Evolutionary conservation across 2,888 invertebrate genomes (phyloP).

Genomic region (Tuta absoluta): DNA sequence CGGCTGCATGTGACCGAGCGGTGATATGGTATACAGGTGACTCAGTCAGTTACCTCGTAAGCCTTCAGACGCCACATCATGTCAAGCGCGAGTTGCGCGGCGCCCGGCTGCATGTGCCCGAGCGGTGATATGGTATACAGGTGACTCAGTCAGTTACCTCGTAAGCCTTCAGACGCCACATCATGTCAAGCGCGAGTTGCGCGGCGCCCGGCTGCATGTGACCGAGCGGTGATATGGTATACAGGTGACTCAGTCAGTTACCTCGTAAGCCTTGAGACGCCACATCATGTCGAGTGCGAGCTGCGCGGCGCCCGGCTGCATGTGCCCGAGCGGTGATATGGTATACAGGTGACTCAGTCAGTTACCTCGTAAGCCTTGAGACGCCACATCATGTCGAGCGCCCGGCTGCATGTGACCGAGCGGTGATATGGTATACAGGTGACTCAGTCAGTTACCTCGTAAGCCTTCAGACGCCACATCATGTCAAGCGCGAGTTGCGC

Average conservation of each 20-base stretch:
- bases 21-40: constrained; percentile 85
- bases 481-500: constrained; percentile 30
- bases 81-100: constrained; percentile 24
- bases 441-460: constrained; percentile 54
- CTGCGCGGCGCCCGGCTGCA: constrained; percentile 24
- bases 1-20: constrained; percentile 25
- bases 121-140: no score
- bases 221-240: no score
- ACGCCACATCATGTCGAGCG: constrained; percentile 96
- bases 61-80: constrained; percentile 74
- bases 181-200: constrained; percentile 91
- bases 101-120: constrained; percentile 21
- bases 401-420: constrained; percentile 55
- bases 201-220: constrained; percentile 49
- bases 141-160: constrained; percentile 64
- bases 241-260: no score
- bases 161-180: constrained; percentile 89
- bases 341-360: constrained; percentile 84
- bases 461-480: constrained; percentile 73
- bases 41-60: constrained; percentile 68
- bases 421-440: constrained; percentile 13
- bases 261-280: constrained; percentile 73
- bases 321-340: constrained; percentile 28
- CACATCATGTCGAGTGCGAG: constrained; percentile 28
- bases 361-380: constrained; percentile 85